phyloP scores from a whole-genome alignment of 92 coral and sea anemone species.

The Isaurus tuberculatus region DNA sequence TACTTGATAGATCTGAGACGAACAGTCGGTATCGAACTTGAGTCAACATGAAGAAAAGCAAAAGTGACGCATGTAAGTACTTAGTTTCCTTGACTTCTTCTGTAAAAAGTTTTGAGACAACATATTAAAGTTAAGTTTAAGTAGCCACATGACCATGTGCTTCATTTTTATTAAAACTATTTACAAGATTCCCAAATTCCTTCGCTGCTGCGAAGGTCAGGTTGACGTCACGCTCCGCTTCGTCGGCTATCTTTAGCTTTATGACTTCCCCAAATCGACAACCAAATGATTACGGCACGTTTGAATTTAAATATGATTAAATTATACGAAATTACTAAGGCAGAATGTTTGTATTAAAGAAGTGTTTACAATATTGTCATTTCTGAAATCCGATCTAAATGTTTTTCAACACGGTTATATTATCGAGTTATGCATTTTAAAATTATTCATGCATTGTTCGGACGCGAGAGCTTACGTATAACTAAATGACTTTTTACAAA shows the following conservation, averaged over 20 bases:
- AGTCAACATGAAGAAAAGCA: slow-evolving; percentile 50
- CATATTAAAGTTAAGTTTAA: neutral
- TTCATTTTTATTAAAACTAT: neutral
- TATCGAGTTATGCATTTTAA: neutral
- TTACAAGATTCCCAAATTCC: slow-evolving; percentile 16
- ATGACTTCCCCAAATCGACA: neutral
- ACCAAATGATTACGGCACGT: too few species aligned
- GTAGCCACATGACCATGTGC: neutral
- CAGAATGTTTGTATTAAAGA: too few species aligned
- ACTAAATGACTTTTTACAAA: neutral
- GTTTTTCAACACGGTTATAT: neutral
- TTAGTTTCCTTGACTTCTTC: neutral
- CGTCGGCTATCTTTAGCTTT: neutral
- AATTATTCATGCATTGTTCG: neutral
- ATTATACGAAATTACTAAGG: neutral
- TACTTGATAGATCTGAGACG: slow-evolving; percentile 3
- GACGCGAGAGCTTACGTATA: neutral
- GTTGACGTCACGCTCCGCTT: slow-evolving; percentile 41
- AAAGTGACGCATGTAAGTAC: slow-evolving; percentile 66
- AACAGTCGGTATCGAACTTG: slow-evolving; percentile 34
- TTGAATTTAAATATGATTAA: neutral
- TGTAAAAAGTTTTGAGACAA: neutral
- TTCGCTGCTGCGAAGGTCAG: slow-evolving; percentile 41
- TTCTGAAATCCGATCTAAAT: neutral
- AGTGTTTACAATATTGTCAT: neutral